phyloP scores from a whole-genome alignment of 2,888 invertebrate genomes.

The Panopea generosa region DNA sequence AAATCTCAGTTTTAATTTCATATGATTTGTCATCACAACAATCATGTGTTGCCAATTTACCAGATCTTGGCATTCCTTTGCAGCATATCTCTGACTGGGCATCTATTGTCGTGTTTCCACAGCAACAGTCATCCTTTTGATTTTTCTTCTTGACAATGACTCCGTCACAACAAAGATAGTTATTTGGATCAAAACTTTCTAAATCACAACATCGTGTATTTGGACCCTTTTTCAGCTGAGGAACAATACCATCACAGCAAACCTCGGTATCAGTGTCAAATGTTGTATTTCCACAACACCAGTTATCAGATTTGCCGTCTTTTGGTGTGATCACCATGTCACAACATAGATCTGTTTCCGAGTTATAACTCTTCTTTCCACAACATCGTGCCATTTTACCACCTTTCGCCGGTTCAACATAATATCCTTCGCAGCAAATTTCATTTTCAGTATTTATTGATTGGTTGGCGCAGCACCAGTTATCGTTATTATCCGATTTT shows the following conservation, averaged over 20 bases:
- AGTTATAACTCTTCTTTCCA: constrained; percentile 43
- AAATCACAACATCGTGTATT: constrained; percentile 46
- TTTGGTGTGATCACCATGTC: constrained; percentile 36
- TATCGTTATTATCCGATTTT: constrained; percentile 36
- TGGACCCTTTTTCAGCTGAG: constrained; percentile 34
- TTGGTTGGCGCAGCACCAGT: constrained; percentile 45
- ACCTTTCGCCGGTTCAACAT: constrained; percentile 32
- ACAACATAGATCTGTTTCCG: constrained; percentile 45
- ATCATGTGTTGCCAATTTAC: constrained; percentile 31
- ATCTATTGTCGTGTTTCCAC: constrained; percentile 45
- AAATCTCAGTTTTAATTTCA: constrained; percentile 25
- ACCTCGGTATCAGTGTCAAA: constrained; percentile 47
- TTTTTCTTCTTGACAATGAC: constrained; percentile 34
- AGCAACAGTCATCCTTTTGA: constrained; percentile 37
- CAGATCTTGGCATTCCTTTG: constrained; percentile 32
- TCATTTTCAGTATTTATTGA: constrained; percentile 39
- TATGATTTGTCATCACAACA: constrained; percentile 52
- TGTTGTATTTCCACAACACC: constrained; percentile 55
- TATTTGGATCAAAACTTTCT: constrained; percentile 43
- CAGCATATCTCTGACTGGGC: constrained; percentile 48
- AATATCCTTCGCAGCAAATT: constrained; percentile 52
- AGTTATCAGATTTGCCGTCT: constrained; percentile 39
- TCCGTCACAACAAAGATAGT: constrained; percentile 41
- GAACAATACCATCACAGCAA: constrained; percentile 41
- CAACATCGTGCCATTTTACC: constrained; percentile 44